A percentile compares a stretch with the other conserved stretches of the same genome.
Evolutionary conservation across 2,888 invertebrate genomes (phyloP).

Genomic region (Dicycla oo): DNA sequence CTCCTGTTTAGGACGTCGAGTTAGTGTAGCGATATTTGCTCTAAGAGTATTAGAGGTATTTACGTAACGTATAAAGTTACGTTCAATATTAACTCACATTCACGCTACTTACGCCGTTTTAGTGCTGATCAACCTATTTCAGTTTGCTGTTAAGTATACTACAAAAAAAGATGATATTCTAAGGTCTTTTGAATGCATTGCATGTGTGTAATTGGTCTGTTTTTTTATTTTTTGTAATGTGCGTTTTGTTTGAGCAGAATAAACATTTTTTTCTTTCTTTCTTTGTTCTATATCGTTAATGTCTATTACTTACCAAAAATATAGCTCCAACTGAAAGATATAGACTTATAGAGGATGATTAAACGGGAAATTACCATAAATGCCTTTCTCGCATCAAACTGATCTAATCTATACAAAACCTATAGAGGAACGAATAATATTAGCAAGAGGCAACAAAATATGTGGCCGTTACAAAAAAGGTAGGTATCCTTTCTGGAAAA

Average conservation of each 20-base stretch:
- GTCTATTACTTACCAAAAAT: background rate
- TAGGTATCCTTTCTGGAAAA: background rate
- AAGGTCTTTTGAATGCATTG: too few species aligned
- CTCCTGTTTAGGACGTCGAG: background rate
- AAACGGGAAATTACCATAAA: background rate
- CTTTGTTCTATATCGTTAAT: too few species aligned
- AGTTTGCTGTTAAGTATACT: conserved; percentile 15
- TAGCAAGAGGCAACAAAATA: background rate
- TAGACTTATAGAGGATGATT: too few species aligned
- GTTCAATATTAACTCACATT: conserved; percentile 52
- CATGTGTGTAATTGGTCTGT: too few species aligned
- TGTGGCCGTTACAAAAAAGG: background rate
- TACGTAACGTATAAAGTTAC: conserved; percentile 58
- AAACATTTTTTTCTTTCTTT: too few species aligned
- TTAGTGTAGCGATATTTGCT: conserved; percentile 55
- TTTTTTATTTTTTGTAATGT: too few species aligned
- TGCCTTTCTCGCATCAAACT: background rate
- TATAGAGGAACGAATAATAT: background rate
- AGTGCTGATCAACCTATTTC: conserved; percentile 34
- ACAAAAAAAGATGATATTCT: conserved; percentile 16
- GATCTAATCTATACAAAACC: background rate
- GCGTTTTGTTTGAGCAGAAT: too few species aligned
- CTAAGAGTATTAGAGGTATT: conserved; percentile 59
- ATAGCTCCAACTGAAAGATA: too few species aligned
- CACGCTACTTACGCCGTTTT: conserved; percentile 45